A percentile compares a stretch with the other conserved stretches of the same genome.
phyloP scores from a whole-genome alignment of 2,113 vertebrate species.

The Neodon shergylaensis region DNA sequence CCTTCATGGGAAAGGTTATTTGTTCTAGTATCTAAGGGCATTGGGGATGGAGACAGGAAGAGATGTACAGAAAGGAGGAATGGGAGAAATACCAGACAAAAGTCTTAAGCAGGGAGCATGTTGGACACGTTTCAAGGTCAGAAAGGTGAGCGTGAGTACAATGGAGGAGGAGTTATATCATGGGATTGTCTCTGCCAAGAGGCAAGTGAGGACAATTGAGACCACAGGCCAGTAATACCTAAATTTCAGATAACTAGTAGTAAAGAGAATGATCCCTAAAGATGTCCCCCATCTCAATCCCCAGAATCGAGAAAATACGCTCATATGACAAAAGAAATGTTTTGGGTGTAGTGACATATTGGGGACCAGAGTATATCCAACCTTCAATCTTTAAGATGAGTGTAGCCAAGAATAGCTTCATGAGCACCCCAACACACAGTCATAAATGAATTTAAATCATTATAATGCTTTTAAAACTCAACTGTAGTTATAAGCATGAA shows the following conservation, averaged over 20 bases:
- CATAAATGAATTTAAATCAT: not conserved
- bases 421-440: no score
- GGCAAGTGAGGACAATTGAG: not conserved
- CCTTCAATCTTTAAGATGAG: not conserved
- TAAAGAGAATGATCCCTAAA: not conserved
- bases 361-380: no score
- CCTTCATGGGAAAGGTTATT: not conserved
- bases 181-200: accelerated
- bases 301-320: not conserved
- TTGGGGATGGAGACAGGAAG: accelerated
- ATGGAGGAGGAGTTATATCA: not conserved
- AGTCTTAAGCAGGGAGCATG: not conserved
- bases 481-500: not conserved
- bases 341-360: not conserved
- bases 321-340: not conserved
- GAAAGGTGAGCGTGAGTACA: not conserved
- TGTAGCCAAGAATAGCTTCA: not conserved
- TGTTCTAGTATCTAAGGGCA: not conserved
- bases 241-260: not conserved
- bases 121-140: not conserved
- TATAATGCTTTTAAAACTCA: not conserved
- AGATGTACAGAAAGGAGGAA: not conserved
- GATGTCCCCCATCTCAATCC: not conserved
- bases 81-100: not conserved
- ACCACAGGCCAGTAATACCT: not conserved